phyloP scores from a whole-genome alignment of 2,113 vertebrate genomes.

The Oophaga pumilio region DNA sequence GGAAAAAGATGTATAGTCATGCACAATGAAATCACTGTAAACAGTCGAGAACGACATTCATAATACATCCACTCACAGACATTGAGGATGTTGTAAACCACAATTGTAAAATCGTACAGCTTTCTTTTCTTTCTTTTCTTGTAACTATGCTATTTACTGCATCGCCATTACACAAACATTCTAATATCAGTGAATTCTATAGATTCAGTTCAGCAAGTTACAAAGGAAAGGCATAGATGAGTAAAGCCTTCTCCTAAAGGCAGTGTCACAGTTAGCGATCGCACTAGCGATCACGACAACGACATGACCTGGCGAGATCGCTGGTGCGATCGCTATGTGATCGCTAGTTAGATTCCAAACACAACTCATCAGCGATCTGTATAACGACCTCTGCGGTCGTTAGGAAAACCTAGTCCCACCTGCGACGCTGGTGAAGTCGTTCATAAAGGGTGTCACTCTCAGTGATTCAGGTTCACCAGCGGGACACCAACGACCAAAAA shows the following conservation, averaged over 20 bases:
- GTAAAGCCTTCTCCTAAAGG: neutral
- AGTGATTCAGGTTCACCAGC: too few relatives aligned
- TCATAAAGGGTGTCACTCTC: too few relatives aligned
- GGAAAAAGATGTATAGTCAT: slow-evolving; percentile 48
- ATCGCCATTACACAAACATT: neutral
- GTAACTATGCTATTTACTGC: neutral
- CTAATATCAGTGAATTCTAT: neutral
- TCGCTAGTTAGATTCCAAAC: too few relatives aligned
- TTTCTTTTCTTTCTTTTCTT: slow-evolving; percentile 2
- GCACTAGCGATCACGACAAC: too few relatives aligned
- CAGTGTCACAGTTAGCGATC: too few relatives aligned
- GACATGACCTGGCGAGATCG: too few relatives aligned
- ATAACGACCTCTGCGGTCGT: too few relatives aligned
- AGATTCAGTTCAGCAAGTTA: neutral
- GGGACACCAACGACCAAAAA: too few relatives aligned
- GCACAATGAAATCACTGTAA: slow-evolving; percentile 44
- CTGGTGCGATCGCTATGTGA: too few relatives aligned
- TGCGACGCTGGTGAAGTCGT: too few relatives aligned
- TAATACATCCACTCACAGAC: slow-evolving; percentile 33
- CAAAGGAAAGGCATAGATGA: neutral
- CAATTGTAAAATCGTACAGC: slow-evolving; percentile 30
- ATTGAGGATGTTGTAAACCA: slow-evolving; percentile 29
- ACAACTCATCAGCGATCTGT: too few relatives aligned
- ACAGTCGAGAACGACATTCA: slow-evolving; percentile 32
- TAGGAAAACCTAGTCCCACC: too few relatives aligned